phyloP scores from a whole-genome alignment of 2,797 vertebrate genomes.

The Rhinella marina region DNA sequence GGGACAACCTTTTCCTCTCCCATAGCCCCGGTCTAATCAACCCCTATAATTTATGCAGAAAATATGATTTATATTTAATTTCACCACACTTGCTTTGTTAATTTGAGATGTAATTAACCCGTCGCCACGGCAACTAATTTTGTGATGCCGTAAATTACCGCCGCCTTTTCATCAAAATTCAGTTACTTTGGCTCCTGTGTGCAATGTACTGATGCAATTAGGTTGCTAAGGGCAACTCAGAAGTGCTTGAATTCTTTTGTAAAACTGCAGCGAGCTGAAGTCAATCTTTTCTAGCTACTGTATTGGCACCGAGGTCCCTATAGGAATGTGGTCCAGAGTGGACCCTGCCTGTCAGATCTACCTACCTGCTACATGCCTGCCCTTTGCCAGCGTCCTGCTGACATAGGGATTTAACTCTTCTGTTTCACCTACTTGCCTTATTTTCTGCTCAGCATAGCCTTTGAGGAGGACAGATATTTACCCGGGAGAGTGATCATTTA shows the following conservation, averaged over 20 bases:
- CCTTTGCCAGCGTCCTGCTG: neutral
- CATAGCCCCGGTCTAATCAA: slow-evolving; percentile 99
- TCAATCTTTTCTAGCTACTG: slow-evolving; percentile 83
- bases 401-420: neutral
- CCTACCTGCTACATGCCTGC: neutral
- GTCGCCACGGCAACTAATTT: slow-evolving; percentile 99
- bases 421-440: neutral
- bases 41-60: slow-evolving; percentile 99
- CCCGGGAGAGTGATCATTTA: neutral
- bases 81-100: slow-evolving; percentile 99
- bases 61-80: slow-evolving; percentile 99
- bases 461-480: slow-evolving; percentile 19
- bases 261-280: slow-evolving; percentile 91
- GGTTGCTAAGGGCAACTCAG: slow-evolving; percentile 99
- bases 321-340: slow-evolving; percentile 68
- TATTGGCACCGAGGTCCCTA: slow-evolving; percentile 68
- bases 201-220: slow-evolving; percentile 99
- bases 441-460: neutral
- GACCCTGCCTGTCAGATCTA: neutral
- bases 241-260: slow-evolving; percentile 99
- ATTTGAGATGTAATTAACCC: slow-evolving; percentile 99
- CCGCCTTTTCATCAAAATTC: slow-evolving; percentile 99
- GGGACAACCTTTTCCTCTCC: slow-evolving; percentile 99
- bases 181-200: slow-evolving; percentile 99
- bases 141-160: slow-evolving; percentile 99